Evolutionary conservation across 2,888 invertebrate genomes (phyloP).

Genomic region (Hermodice carunculata): DNA sequence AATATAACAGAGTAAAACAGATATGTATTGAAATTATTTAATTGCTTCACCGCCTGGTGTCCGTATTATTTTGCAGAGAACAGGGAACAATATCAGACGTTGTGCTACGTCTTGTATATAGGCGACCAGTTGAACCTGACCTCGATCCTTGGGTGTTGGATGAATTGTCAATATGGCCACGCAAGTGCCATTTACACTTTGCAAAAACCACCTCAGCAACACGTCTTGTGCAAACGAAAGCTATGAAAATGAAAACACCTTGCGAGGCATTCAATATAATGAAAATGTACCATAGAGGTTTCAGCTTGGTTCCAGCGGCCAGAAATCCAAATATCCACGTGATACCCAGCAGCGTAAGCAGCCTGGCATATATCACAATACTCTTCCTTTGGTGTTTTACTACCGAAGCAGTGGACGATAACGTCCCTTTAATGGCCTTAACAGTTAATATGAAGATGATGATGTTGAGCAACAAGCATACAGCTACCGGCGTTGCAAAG

Average conservation of each 20-base stretch:
- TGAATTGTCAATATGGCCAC: too few species aligned
- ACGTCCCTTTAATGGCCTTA: not conserved
- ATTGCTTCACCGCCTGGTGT: too few species aligned
- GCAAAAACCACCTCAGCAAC: too few species aligned
- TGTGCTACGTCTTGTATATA: too few species aligned
- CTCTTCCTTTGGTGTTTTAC: too few species aligned
- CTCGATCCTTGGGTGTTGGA: too few species aligned
- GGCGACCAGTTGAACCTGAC: too few species aligned
- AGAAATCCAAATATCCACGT: slow-evolving; percentile 9
- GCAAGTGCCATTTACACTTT: too few species aligned
- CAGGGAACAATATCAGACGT: too few species aligned
- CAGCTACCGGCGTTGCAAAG: slow-evolving; percentile 2
- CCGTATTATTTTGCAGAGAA: too few species aligned
- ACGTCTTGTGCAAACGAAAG: not conserved
- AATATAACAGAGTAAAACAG: too few species aligned
- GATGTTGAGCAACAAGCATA: not conserved
- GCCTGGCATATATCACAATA: slow-evolving; percentile 3
- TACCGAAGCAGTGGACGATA: not conserved
- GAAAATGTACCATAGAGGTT: slow-evolving; percentile 7
- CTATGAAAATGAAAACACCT: slow-evolving; percentile 4
- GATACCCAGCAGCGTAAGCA: slow-evolving; percentile 1
- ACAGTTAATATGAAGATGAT: slow-evolving; percentile 6
- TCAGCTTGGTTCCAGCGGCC: not conserved
- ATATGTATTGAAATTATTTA: too few species aligned
- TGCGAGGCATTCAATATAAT: slow-evolving; percentile 13